Evolutionary conservation across 2,113 vertebrate species (phyloP).

Genomic region (Leptocoma aspasia): DNA sequence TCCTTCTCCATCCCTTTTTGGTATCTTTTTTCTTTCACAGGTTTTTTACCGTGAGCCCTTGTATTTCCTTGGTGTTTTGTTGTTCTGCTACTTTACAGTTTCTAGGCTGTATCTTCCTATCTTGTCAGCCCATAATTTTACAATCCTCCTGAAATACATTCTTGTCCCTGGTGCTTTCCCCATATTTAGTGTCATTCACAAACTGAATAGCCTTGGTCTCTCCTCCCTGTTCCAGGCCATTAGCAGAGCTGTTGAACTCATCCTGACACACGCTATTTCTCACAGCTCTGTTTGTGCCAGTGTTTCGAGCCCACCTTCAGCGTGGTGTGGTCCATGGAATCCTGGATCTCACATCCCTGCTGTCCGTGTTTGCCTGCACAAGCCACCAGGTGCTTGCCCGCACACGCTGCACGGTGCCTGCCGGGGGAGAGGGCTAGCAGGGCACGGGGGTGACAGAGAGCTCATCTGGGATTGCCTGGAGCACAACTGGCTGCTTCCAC

Average conservation of each 20-base stretch:
- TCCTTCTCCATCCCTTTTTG: accelerated
- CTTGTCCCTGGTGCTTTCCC: background rate
- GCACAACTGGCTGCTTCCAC: accelerated
- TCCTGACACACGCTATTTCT: accelerated
- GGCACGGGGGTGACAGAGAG: accelerated
- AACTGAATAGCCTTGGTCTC: background rate
- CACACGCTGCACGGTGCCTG: too few species aligned
- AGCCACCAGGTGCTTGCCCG: accelerated
- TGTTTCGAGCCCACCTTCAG: background rate
- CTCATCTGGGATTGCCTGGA: accelerated
- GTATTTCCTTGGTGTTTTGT: background rate
- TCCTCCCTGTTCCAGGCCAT: background rate
- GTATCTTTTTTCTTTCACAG: background rate
- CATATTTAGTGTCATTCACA: background rate
- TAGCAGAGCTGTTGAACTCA: background rate
- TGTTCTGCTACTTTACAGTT: background rate
- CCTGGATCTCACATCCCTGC: background rate
- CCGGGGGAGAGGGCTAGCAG: accelerated
- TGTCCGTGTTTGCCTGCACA: background rate
- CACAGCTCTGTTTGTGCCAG: accelerated
- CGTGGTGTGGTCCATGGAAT: accelerated
- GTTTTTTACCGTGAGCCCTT: background rate
- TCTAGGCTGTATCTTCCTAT: background rate
- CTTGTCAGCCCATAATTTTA: background rate
- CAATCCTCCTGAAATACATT: background rate